Evolutionary conservation across 1,140 invertebrate species (phyloP).

Genomic region (Drosophila equinoxialis): DNA sequence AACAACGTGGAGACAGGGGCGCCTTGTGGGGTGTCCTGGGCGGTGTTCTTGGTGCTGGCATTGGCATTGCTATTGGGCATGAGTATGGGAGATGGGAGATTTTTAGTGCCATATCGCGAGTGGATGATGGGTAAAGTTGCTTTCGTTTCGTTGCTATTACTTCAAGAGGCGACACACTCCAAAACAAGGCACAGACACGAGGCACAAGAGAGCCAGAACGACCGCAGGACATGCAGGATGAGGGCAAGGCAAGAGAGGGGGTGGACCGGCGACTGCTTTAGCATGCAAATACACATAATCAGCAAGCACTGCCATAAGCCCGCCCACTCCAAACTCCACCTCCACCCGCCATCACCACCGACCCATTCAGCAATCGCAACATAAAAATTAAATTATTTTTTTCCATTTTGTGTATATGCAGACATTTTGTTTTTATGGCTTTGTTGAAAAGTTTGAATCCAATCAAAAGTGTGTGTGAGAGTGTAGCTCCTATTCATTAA

Average conservation of each 20-base stretch:
- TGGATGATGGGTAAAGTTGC: constrained; percentile 25
- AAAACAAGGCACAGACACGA: constrained; percentile 3
- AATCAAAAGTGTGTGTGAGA: not conserved
- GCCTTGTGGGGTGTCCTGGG: constrained; percentile 16
- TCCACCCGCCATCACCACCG: not conserved
- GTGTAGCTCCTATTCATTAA: constrained; percentile 36
- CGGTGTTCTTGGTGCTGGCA: not conserved
- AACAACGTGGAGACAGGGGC: constrained; percentile 66
- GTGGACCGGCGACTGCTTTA: constrained; percentile 61
- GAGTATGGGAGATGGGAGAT: not conserved
- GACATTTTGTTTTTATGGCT: constrained; percentile 51
- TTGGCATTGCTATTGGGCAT: not conserved
- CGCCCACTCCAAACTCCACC: not conserved
- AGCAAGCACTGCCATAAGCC: constrained; percentile 44
- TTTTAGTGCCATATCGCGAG: not conserved
- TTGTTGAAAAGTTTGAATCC: constrained; percentile 61
- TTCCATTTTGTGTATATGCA: constrained; percentile 52
- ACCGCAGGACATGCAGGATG: constrained; percentile 39
- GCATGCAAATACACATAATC: constrained; percentile 78
- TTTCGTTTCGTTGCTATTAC: constrained; percentile 70
- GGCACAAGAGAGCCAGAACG: constrained; percentile 14
- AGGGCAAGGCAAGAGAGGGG: too few relatives aligned
- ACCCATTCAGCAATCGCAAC: not conserved
- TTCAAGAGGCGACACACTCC: constrained; percentile 69
- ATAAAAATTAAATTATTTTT: constrained; percentile 72